Evolutionary conservation across 2,113 vertebrate genomes (phyloP).

Genomic region (Elanoides forficatus): DNA sequence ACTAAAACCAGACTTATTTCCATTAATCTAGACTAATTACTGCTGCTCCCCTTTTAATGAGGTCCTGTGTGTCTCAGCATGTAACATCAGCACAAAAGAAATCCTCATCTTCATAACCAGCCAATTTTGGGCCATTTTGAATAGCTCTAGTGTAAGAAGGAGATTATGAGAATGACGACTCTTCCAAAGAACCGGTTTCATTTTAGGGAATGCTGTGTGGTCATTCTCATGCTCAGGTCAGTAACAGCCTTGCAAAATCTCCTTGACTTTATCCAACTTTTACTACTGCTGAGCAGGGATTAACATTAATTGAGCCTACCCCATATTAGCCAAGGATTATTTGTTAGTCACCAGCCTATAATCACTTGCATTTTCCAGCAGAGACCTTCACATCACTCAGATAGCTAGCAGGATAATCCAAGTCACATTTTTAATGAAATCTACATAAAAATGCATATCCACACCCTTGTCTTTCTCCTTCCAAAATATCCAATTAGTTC

Average conservation of each 20-base stretch:
- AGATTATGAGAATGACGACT: background rate
- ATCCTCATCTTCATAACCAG: background rate
- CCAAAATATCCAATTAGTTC: slow-evolving; percentile 16
- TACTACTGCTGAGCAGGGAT: slow-evolving; percentile 41
- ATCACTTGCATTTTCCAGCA: slow-evolving; percentile 26
- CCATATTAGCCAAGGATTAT: slow-evolving; percentile 32
- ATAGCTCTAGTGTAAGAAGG: background rate
- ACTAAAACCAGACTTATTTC: slow-evolving; percentile 3
- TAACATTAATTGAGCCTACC: slow-evolving; percentile 28
- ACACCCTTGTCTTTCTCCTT: background rate
- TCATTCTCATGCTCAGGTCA: background rate
- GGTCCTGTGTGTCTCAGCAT: background rate
- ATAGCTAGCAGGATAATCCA: background rate
- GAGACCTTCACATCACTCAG: background rate
- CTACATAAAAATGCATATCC: background rate
- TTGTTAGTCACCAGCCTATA: background rate
- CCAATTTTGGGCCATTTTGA: background rate
- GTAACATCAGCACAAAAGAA: background rate
- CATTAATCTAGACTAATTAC: background rate
- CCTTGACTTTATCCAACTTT: slow-evolving; percentile 42
- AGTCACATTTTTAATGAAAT: slow-evolving; percentile 1
- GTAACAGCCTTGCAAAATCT: background rate
- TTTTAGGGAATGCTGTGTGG: background rate
- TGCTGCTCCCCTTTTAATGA: background rate
- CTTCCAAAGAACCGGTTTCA: background rate